Evolutionary conservation across 2,113 vertebrate genomes (phyloP).

Genomic region (Alosa alosa): DNA sequence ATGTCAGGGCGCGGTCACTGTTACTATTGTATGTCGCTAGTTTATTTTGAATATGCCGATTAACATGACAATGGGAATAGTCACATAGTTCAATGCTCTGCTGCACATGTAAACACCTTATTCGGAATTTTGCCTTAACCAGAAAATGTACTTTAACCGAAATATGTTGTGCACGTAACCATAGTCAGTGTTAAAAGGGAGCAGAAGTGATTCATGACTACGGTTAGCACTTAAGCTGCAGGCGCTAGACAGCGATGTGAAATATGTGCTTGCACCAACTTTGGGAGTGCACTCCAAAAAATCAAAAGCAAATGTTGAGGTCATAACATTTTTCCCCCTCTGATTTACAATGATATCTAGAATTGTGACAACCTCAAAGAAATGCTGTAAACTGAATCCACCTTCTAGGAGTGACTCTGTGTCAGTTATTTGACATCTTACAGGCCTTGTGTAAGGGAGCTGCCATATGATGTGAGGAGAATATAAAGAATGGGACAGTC

Average conservation of each 20-base stretch:
- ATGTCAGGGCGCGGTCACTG: no score
- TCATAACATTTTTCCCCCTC: neutral
- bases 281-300: neutral
- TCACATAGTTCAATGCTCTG: no score
- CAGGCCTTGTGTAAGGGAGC: neutral
- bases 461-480: neutral
- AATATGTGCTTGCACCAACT: neutral
- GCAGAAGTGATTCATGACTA: neutral
- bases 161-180: no score
- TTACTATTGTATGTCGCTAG: no score
- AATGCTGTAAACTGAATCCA: neutral
- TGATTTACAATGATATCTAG: neutral
- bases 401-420: neutral
- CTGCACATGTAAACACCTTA: no score
- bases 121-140: no score
- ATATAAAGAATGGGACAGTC: neutral
- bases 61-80: no score
- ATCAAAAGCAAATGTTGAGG: neutral
- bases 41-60: no score
- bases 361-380: neutral
- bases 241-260: neutral
- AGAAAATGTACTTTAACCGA: no score
- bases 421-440: conserved; percentile 3
- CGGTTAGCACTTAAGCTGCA: neutral
- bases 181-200: neutral